These are phyloP conservation scores for Takifugu ocellatus DNA, from an alignment of 2,797 vertebrate species.

Conservation along the genomic window DNA sequence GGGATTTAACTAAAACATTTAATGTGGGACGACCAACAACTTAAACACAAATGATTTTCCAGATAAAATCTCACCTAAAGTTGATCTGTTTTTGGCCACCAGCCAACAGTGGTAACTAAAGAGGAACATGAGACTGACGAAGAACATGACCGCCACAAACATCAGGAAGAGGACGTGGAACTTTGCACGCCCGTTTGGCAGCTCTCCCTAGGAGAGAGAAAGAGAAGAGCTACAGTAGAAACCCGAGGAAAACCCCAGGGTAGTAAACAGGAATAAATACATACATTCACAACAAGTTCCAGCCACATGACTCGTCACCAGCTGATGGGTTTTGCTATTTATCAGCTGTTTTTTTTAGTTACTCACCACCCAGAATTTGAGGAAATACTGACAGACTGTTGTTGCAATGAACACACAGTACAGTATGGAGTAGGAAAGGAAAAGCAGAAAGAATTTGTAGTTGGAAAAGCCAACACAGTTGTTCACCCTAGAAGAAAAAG, in stretches of 20 bases:
- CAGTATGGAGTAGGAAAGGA: constrained; percentile 92
- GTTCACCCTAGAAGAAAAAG: constrained; percentile 84
- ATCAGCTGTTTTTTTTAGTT: not conserved
- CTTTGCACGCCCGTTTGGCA: constrained; percentile 86
- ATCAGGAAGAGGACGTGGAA: constrained; percentile 96
- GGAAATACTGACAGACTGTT: constrained; percentile 94
- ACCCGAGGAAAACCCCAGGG: constrained; percentile 8
- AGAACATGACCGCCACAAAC: constrained; percentile 97
- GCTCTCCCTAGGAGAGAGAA: constrained; percentile 77
- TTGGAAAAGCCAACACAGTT: constrained; percentile 99
- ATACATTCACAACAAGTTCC: not conserved
- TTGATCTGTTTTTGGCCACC: constrained; percentile 93
- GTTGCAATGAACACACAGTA: constrained; percentile 92
- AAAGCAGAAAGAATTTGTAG: constrained; percentile 98
- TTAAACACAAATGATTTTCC: constrained; percentile 4
- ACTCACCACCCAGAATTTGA: constrained; percentile 97
- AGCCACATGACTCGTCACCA: constrained; percentile 2
- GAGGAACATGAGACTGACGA: constrained; percentile 95
- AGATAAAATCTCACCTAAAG: constrained; percentile 82
- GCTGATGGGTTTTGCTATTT: not conserved
- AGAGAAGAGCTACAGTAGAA: constrained; percentile 19
- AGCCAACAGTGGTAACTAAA: constrained; percentile 98
- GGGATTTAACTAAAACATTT: too few species aligned
- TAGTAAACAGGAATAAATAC: not conserved
- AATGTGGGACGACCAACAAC: not conserved